Evolutionary conservation across 2,888 invertebrate genomes (phyloP), one percentile per base, ranked within the genome.

Genomic region (Pandemis cinnamomeana): DNA sequence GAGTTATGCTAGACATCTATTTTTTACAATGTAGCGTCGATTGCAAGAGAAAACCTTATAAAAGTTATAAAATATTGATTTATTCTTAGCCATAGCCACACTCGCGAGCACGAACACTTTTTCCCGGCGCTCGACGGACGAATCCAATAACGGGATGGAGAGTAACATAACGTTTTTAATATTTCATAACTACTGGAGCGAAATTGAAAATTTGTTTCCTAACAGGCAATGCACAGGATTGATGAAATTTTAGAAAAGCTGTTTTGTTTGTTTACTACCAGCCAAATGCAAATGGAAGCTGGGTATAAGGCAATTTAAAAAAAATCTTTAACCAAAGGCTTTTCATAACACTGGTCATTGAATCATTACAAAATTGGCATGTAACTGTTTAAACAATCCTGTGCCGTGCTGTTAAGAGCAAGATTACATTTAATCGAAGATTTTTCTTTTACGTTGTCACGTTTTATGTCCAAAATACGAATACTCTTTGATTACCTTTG

Each of bases 11-110:
- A 69, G 69, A 64, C 66, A 69, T 51, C 55, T 63, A 44, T 53
- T 51, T 13, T 5, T 48, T 53, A 58, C 63, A 55, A 36, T 36
- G 64, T 60, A 36, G 13, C 27, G 27, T 51, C n/a, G 42, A 42
- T 51, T 13, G 73, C 55, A 61, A 27, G 60, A 73, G 69, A 70
- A 70, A 73, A 69, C 51, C 60, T 60, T 53, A 70, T 70, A 73
- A 61, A 55, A 63, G 36, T 44, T 53, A 70, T 73, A 66, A 66
- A 55, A 72, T 41, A 72, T 62, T 67, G 61, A 67, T 73, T 27
- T 70, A 66, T 69, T 69, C 51, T 66, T 51, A 58, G 60, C 60
- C 44, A 44, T 51, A 58, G 60, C 60, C 44, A 44, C 58, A 48
- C 68, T 42, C 41, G n/a, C 60, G 53, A 27, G 44, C 62, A 7